These are phyloP conservation scores for Drosophila funebris DNA, from an alignment of 1,140 invertebrate species.

Conservation along the genomic window DNA sequence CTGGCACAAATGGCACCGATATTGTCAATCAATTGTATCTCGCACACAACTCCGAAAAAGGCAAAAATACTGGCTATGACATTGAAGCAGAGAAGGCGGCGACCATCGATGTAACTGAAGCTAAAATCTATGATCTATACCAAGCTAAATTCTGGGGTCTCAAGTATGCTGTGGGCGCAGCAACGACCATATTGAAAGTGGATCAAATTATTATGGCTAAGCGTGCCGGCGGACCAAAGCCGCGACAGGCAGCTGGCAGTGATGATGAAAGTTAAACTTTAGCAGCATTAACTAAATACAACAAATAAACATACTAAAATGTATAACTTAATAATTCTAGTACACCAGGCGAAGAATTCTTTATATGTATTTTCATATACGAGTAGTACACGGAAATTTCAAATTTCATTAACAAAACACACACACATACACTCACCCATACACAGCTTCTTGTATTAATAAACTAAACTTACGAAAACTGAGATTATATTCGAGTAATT, in stretches of 20 bases:
- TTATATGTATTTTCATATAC: slow-evolving; percentile 64
- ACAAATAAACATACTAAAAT: slow-evolving; percentile 23
- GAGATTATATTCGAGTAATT: not conserved
- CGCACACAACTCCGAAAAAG: slow-evolving; percentile 92
- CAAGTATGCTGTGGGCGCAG: slow-evolving; percentile 97
- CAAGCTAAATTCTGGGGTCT: slow-evolving; percentile 96
- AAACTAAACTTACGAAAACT: slow-evolving; percentile 72
- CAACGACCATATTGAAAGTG: slow-evolving; percentile 97
- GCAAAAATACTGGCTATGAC: slow-evolving; percentile 94
- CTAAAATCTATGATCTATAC: slow-evolving; percentile 93
- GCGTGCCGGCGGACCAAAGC: slow-evolving; percentile 96
- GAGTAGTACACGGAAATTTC: slow-evolving; percentile 57
- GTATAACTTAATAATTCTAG: slow-evolving; percentile 48
- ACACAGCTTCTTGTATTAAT: slow-evolving; percentile 77
- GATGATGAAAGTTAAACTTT: slow-evolving; percentile 80
- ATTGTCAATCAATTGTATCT: slow-evolving; percentile 96
- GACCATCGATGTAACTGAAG: slow-evolving; percentile 90
- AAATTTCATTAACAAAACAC: slow-evolving; percentile 75
- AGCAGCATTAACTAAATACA: slow-evolving; percentile 2
- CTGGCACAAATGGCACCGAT: slow-evolving; percentile 94
- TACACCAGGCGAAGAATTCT: slow-evolving; percentile 19
- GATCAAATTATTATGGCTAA: slow-evolving; percentile 99
- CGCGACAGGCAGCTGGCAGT: slow-evolving; percentile 83
- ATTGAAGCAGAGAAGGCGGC: slow-evolving; percentile 90
- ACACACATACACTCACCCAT: slow-evolving; percentile 25